Percentiles rank a stretch among this genome's conserved stretches.
Evolutionary conservation across 2,113 vertebrate species (phyloP).

Genomic region (Cyprinodon brontotheroides): DNA sequence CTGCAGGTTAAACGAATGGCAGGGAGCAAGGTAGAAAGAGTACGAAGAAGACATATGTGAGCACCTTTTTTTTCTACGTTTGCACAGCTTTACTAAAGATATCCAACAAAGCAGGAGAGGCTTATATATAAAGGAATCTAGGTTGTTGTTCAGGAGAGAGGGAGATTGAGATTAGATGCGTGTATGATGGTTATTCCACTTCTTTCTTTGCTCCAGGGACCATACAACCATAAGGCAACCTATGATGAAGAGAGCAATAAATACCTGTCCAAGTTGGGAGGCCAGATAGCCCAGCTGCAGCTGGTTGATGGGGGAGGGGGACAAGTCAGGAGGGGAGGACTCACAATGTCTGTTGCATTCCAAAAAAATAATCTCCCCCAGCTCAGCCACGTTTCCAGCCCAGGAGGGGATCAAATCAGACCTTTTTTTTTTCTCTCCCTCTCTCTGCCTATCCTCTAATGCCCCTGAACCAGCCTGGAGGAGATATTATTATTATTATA

Average conservation of each 20-base stretch:
- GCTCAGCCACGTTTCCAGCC: conserved; percentile 77
- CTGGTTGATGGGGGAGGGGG: conserved; percentile 62
- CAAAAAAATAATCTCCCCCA: conserved; percentile 77
- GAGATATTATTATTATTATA: conserved; percentile 71
- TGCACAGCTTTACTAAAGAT: conserved; percentile 84
- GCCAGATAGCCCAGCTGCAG: conserved; percentile 78
- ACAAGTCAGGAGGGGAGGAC: conserved; percentile 62
- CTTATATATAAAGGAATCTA: conserved; percentile 73
- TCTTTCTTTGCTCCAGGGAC: conserved; percentile 70
- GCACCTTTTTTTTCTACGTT: conserved; percentile 75
- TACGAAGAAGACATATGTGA: conserved; percentile 65
- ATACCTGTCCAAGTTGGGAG: conserved; percentile 78
- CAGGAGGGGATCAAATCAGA: conserved; percentile 73
- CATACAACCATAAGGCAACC: conserved; percentile 74
- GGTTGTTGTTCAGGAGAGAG: conserved; percentile 49
- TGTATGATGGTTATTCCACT: conserved; percentile 73
- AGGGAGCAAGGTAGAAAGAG: conserved; percentile 69
- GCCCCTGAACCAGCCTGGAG: conserved; percentile 73
- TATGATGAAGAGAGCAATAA: conserved; percentile 81
- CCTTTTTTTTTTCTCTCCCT: conserved; percentile 64
- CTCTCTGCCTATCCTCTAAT: conserved; percentile 71
- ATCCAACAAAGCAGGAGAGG: conserved; percentile 62
- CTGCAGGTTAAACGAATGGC: conserved; percentile 72
- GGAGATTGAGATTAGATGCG: conserved; percentile 56
- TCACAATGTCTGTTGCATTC: conserved; percentile 79